A percentile compares a stretch with the other conserved stretches of the same genome.
phyloP scores from a whole-genome alignment of 2,888 invertebrate species.

The Tipula confusa region DNA sequence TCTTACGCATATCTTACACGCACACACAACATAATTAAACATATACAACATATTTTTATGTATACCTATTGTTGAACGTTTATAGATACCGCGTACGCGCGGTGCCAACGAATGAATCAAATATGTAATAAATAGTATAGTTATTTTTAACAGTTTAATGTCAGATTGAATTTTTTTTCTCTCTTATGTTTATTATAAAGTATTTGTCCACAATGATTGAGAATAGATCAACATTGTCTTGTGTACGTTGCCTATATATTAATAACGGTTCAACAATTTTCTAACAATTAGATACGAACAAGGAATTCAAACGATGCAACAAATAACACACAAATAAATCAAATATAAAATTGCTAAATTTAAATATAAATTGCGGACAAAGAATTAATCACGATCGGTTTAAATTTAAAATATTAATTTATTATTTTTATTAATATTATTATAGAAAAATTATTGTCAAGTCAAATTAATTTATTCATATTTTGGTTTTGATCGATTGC shows the following conservation, averaged over 20 bases:
- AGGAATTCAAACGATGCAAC: neutral
- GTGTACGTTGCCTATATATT: neutral
- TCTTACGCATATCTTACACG: neutral
- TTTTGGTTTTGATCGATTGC: neutral
- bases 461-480: neutral
- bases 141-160: conserved; percentile 14
- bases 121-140: neutral
- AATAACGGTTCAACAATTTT: neutral
- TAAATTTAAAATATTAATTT: neutral
- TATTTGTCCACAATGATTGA: neutral
- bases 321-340: neutral
- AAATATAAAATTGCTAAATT: neutral
- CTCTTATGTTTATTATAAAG: neutral
- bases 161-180: neutral
- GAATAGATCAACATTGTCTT: neutral
- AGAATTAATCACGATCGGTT: neutral
- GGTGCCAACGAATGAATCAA: neutral
- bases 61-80: neutral
- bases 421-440: neutral
- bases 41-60: neutral
- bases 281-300: neutral
- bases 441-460: neutral
- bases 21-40: neutral
- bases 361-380: neutral
- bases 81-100: neutral